These are phyloP conservation scores for Panthera leo DNA, from an alignment of 2,113 vertebrate species.

Conservation along the genomic window DNA sequence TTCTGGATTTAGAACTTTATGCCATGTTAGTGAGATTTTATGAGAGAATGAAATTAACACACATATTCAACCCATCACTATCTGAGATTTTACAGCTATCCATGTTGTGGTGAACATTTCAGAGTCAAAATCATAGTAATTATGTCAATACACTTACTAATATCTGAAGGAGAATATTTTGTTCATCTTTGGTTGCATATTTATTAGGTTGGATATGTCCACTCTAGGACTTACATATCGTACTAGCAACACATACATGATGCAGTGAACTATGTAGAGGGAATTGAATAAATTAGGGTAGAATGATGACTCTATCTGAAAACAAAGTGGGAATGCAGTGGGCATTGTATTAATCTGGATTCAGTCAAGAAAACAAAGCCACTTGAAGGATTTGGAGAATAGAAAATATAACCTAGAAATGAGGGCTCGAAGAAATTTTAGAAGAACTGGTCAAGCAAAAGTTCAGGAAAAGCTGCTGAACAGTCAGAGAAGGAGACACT, in stretches of 20 bases:
- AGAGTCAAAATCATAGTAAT: neutral
- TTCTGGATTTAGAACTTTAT: neutral
- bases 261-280: neutral
- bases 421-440: neutral
- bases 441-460: neutral
- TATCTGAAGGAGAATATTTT: neutral
- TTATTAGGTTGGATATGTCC: neutral
- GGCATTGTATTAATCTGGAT: neutral
- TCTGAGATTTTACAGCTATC: neutral
- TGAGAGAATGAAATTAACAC: neutral
- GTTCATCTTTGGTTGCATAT: neutral
- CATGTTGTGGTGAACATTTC: neutral
- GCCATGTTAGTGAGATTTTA: neutral
- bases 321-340: neutral
- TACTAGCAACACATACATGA: neutral
- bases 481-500: neutral
- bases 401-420: neutral
- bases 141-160: neutral
- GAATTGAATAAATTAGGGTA: neutral
- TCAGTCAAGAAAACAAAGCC: neutral
- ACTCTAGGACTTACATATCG: neutral
- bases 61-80: neutral
- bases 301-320: neutral
- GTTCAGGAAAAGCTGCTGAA: neutral
- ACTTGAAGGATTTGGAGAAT: neutral